Conservation (phyloP, 2,888 invertebrate species). For the Meiosimyza platycephala region DNA sequence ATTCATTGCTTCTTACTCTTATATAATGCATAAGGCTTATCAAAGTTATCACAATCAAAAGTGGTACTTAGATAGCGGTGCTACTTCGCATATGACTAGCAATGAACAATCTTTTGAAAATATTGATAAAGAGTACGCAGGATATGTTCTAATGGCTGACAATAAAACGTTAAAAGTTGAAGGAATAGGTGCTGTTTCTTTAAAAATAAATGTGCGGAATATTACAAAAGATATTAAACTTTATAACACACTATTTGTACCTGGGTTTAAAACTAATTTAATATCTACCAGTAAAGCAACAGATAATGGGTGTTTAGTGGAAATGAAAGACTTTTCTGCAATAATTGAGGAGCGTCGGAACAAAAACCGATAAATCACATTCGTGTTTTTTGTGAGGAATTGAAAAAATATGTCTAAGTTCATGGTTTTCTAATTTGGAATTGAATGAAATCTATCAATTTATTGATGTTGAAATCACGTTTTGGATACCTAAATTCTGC, state of each 20-base stretch:
- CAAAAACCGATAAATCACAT: too few relatives aligned
- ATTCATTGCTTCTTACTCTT: too few relatives aligned
- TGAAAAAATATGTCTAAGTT: too few relatives aligned
- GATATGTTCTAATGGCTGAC: not conserved
- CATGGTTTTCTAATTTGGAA: too few relatives aligned
- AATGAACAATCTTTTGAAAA: not conserved
- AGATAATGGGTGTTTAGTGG: not conserved
- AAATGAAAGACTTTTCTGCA: not conserved
- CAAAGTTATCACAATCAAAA: too few relatives aligned
- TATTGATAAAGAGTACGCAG: not conserved
- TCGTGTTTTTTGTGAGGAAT: too few relatives aligned
- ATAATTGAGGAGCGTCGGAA: too few relatives aligned
- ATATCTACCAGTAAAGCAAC: not conserved
- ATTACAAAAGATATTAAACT: not conserved
- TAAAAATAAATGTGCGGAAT: not conserved
- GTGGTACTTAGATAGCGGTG: conserved; percentile 30
- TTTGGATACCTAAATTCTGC: too few relatives aligned
- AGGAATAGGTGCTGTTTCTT: not conserved
- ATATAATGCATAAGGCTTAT: too few relatives aligned
- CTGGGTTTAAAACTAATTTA: not conserved
- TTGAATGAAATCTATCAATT: too few relatives aligned
- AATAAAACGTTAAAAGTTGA: not conserved
- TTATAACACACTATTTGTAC: not conserved
- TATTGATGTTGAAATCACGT: too few relatives aligned
- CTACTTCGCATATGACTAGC: conserved; percentile 25